Base-by-base conservation (phyloP, 2,113 vertebrate genomes). In the Phodopus roborovskii region DNA sequence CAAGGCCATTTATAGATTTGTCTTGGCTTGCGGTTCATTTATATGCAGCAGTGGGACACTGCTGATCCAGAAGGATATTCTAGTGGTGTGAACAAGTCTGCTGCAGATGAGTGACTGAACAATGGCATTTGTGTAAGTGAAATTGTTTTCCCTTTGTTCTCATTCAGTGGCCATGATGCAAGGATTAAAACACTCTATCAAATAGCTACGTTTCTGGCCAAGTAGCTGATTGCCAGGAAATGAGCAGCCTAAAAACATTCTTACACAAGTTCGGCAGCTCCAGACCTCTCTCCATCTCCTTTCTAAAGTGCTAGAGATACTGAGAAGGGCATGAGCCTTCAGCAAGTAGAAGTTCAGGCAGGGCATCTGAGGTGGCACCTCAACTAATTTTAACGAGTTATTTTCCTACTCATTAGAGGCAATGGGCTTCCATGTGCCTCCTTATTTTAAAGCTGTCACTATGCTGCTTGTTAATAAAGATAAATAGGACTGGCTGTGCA, bases 101-200 rank as follows among this genome's bases (percentile, higher is more conserved):
- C 19, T 39, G 60, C 64, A 75, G 84, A 92, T 58, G 87, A 97
- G 75, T 53, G 77, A 94, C 19, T 75, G 88, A 91, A 87, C 48
- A 75, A 70, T 4, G 62, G 87, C 22, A 71, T 94, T 93, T 90
- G 62, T 70, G 33, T 84, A 84, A 53, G 56, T 93, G 82, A 92
- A 93, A 74, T 91, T 93, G 78, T 86, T 93, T 94, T 75, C 86
- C 92, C 84, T 97, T 93, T 90, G 89, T 94, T 97, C 33, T 5
- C 48, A 56, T 15, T 22, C 64, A 88, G 81, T 73, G 75, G 92
- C 91, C 33, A 90, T 78, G 78, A 79, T 81, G 56, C 87, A 79
- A 94, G 64, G 70, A 84, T 90, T 88, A 68, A 94, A 94, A 70
- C 26, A 64, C 60, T 79, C 62, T 66, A 83, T 70, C 94, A 83